Evolutionary conservation across 2,888 invertebrate species (phyloP).

Genomic region (Lasioglossum vierecki): DNA sequence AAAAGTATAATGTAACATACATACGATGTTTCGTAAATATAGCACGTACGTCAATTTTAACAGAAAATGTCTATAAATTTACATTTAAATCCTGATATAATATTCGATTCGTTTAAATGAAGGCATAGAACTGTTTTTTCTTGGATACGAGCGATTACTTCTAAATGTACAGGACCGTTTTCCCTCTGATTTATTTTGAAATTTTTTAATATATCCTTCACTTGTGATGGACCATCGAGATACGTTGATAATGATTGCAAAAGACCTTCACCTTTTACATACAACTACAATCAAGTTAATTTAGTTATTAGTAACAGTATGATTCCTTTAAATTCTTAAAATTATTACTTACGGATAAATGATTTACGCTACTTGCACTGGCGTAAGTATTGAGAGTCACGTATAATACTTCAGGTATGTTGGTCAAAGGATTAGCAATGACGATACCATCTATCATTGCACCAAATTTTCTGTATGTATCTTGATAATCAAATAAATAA

Average conservation of each 20-base stretch:
- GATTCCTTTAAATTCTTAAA: neutral
- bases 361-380: slow-evolving; percentile 86
- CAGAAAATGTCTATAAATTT: slow-evolving; percentile 77
- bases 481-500: slow-evolving; percentile 89
- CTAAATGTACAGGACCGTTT: slow-evolving; percentile 87
- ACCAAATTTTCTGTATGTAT: slow-evolving; percentile 87
- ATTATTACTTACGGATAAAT: slow-evolving; percentile 85
- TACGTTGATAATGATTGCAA: slow-evolving; percentile 84
- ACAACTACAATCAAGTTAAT: slow-evolving; percentile 84
- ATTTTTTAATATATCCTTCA: slow-evolving; percentile 84
- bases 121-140: slow-evolving; percentile 88
- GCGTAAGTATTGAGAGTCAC: slow-evolving; percentile 86
- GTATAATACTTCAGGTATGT: slow-evolving; percentile 87
- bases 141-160: slow-evolving; percentile 88
- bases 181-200: slow-evolving; percentile 84
- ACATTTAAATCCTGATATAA: slow-evolving; percentile 87
- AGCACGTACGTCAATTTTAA: neutral
- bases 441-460: slow-evolving; percentile 87
- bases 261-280: slow-evolving; percentile 86
- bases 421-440: slow-evolving; percentile 88
- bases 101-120: slow-evolving; percentile 88
- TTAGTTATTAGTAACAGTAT: neutral
- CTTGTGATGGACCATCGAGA: slow-evolving; percentile 85
- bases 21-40: neutral
- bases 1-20: slow-evolving; percentile 13